Conservation (phyloP, 2,113 vertebrate species). For the Stomatorhinus ivindoensis region DNA sequence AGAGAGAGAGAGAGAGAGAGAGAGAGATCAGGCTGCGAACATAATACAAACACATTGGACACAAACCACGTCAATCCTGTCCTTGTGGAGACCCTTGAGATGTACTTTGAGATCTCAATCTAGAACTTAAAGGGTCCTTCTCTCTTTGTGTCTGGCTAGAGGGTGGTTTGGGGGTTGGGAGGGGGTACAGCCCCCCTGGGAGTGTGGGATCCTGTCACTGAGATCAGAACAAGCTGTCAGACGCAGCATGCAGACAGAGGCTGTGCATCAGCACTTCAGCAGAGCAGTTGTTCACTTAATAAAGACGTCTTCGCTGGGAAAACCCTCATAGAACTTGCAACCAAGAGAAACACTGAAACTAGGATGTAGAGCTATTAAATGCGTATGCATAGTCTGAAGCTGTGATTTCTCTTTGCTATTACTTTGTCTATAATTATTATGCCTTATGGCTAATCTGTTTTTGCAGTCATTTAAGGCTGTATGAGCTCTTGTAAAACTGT, state of each 20-base stretch:
- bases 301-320: neutral
- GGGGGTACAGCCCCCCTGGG: constrained; percentile 25
- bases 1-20: no score
- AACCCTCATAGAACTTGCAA: neutral
- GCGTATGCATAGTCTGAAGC: neutral
- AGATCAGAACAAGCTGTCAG: constrained; percentile 63
- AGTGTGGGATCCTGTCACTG: constrained; percentile 53
- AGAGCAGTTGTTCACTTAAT: constrained; percentile 4
- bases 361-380: neutral
- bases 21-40: neutral
- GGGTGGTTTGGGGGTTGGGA: neutral
- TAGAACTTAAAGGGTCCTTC: constrained; percentile 42
- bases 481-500: neutral
- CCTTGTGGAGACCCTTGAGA: constrained; percentile 26
- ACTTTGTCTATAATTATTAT: neutral
- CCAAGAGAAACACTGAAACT: neutral
- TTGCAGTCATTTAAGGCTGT: neutral
- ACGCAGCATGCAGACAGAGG: constrained; percentile 32
- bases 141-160: constrained; percentile 38
- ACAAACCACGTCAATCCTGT: constrained; percentile 1
- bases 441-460: neutral
- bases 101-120: constrained; percentile 38
- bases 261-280: neutral
- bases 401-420: neutral
- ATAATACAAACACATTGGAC: constrained; percentile 6